Evolutionary conservation across 2,888 invertebrate species (phyloP).

Genomic region (Sinodicranocentrus sp.): DNA sequence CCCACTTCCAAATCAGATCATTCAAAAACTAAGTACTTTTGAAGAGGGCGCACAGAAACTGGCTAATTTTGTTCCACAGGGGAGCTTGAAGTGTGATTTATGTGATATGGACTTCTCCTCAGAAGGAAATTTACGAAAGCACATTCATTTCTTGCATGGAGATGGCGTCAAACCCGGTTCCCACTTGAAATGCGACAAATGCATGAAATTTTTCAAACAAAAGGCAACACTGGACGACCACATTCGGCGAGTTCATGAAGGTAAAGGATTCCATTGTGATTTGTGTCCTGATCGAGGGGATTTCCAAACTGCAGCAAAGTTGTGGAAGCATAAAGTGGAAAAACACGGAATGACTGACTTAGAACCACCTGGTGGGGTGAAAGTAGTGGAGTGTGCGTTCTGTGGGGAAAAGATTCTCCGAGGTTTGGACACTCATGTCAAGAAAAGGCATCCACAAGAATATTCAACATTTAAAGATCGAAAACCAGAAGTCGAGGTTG

Average conservation of each 20-base stretch:
- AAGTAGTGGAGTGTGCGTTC: background rate
- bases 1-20: too few relatives aligned
- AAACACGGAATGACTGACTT: background rate
- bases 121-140: background rate
- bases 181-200: background rate
- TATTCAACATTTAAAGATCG: background rate
- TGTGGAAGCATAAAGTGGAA: conserved; percentile 35
- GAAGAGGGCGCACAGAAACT: background rate
- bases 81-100: too few relatives aligned
- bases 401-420: conserved; percentile 20
- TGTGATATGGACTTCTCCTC: too few relatives aligned
- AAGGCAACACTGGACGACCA: conserved; percentile 16
- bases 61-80: background rate
- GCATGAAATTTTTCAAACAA: background rate
- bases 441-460: conserved; percentile 23
- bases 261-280: conserved; percentile 15
- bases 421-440: background rate
- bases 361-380: background rate
- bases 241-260: conserved; percentile 16
- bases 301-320: conserved; percentile 15
- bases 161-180: background rate
- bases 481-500: background rate
- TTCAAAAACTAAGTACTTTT: background rate
- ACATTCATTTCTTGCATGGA: background rate
- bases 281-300: background rate